A percentile compares a stretch with the other conserved stretches of the same genome.
phyloP scores from a whole-genome alignment of 2,797 vertebrate species.

The Malacoctenus gilli region DNA sequence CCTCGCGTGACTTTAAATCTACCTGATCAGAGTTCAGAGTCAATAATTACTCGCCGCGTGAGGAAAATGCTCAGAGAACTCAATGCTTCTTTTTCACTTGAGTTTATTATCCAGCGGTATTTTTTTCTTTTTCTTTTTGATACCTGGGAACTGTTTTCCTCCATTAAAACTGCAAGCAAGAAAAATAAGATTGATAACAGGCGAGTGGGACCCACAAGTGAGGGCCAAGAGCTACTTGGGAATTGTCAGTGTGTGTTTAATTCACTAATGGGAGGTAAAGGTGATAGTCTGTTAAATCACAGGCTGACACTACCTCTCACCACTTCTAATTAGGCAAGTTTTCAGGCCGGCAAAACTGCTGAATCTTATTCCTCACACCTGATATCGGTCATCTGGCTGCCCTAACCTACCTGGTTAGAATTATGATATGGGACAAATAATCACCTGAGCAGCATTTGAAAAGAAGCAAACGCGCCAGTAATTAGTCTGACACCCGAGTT shows the following conservation, averaged over 20 bases:
- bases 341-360: conserved; percentile 85
- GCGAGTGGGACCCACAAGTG: conserved; percentile 42
- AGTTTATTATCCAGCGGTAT: too few relatives aligned
- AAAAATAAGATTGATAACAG: conserved; percentile 41
- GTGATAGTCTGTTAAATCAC: conserved; percentile 77
- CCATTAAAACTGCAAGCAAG: background rate
- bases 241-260: conserved; percentile 70
- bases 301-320: conserved; percentile 82
- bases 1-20: conserved; percentile 15
- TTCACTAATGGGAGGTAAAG: conserved; percentile 84
- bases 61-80: background rate
- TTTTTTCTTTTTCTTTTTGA: conserved; percentile 13
- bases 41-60: conserved; percentile 12
- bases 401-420: conserved; percentile 84
- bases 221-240: conserved; percentile 58
- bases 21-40: conserved; percentile 20
- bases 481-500: conserved; percentile 83
- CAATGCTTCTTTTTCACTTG: too few relatives aligned
- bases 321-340: conserved; percentile 89
- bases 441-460: conserved; percentile 81
- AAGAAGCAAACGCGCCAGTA: conserved; percentile 77
- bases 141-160: conserved; percentile 9
- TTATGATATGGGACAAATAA: conserved; percentile 88
- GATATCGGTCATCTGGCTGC: conserved; percentile 79
- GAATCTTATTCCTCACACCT: conserved; percentile 82